Base-by-base conservation (phyloP, 1,140 invertebrate species). In the Lasioglossum baleicum region DNA sequence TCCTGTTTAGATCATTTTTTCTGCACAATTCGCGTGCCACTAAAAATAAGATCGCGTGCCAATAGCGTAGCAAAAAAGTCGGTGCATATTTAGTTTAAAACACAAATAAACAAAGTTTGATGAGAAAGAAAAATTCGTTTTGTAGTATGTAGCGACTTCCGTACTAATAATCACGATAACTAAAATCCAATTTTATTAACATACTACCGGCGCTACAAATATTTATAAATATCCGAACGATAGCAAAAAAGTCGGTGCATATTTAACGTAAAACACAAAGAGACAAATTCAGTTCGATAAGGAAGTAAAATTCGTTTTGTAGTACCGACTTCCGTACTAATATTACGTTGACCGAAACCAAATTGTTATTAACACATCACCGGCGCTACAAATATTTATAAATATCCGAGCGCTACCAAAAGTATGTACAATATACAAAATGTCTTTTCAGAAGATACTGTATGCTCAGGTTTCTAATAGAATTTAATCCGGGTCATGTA, bases 21-120 rank as follows among this genome's bases (percentile, higher is more conserved):
- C 7, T 2, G n/a, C 48, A 35, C 44, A 64, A 53, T 53, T 64
- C 42, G 11, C 10, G 42, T 44, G 7, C 22, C 31, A 22, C 40
- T 69, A 48, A 60, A 61, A 35, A 60, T 60, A 69, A 17, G 22
- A 10, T 76, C 66, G 65, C 68, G 75, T 72, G 58, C 4, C 31
- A 53, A 20, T 22, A 35, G 67, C 22, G 10, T 26, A n/a, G 7
- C 75, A 72, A 78, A 78, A 5, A 64, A 63, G 15, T 31, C 40
- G 20, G 7, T 48, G 60, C 44, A 78, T 44, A 20, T 60, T 20
- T 42, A 22, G 48, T 70, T 61, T 64, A 17, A 44, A 7, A n/a
- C 26, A 4, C 8, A 42, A 63, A 42, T 31, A 77, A 60, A 51
- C 58, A 15, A 51, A 56, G 2, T 13, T 42, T 0, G 22, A 7